Base-by-base conservation (phyloP, 1,140 invertebrate genomes). In the Tetragonula clypearis region DNA sequence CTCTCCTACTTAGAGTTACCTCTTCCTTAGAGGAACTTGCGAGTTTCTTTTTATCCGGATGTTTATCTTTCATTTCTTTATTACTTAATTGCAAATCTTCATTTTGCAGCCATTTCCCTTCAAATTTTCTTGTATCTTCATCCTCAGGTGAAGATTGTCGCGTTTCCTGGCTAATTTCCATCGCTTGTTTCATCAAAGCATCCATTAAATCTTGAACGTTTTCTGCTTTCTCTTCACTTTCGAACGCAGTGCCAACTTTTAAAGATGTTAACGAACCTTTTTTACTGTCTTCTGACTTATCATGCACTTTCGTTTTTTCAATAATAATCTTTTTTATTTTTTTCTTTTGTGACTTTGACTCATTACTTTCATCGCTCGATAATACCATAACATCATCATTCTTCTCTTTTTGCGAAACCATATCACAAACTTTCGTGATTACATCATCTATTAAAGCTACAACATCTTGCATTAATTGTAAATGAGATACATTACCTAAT, bases 161-260 rank as follows among this genome's bases (percentile, higher is more conserved):
- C 0, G 74, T 88, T 17, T 92, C 90, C 21, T 90, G 87, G 11
- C 90, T 92, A 56, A 87, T 93, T 82, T 93, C 92, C 94, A 95
- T 94, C 15, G 92, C 93, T 85, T 95, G 91, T 82, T 94, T 94
- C 95, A 95, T 95, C 79, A 95, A 91, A 23, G 92, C 92, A 79
- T 95, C 95, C 88, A 95, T 94, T 81, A 95, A 91, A 56, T 95
- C 93, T 83, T 95, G 95, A 23, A 95, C 92, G 88, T 95, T 94
- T 15, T 93, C 91, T 19, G 82, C 76, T 30, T 93, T 93, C 60
- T n/a, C 53, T 60, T 81, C 83, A 23, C 23, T 6, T 60, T 87
- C 88, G 6, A 82, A 68, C 3, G 41, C 66, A 9, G 49, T 73
- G 11, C 14, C 26, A 12, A 73, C 53, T 68, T 84, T 73, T 4